Evolutionary conservation across 2,888 invertebrate genomes (phyloP).

Genomic region (Synanthedon andrenaeformis): DNA sequence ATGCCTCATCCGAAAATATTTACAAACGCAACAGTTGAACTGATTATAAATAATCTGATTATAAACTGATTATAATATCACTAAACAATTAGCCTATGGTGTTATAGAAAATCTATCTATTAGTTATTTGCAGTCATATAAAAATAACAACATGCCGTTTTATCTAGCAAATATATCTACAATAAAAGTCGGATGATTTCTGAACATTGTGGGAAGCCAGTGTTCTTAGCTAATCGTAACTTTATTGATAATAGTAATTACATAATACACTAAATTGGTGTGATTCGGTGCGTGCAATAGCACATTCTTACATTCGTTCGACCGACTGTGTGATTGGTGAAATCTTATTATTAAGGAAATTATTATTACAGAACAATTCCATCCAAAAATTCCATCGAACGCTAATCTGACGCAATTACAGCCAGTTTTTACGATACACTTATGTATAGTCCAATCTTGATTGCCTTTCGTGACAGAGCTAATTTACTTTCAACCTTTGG

Average conservation of each 20-base stretch:
- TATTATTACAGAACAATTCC: slow-evolving; percentile 48
- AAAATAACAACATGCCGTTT: slow-evolving; percentile 66
- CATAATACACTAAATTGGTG: slow-evolving; percentile 52
- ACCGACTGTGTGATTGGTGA: slow-evolving; percentile 30
- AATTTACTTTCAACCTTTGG: slow-evolving; percentile 52
- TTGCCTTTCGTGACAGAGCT: neutral
- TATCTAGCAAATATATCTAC: slow-evolving; percentile 60
- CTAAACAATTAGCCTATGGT: slow-evolving; percentile 44
- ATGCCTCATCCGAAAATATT: slow-evolving; percentile 12
- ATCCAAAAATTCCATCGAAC: slow-evolving; percentile 53
- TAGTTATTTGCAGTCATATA: slow-evolving; percentile 64
- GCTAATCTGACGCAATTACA: slow-evolving; percentile 11
- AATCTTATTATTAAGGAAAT: slow-evolving; percentile 39
- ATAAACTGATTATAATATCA: too few species aligned
- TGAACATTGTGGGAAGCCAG: slow-evolving; percentile 53
- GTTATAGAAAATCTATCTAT: slow-evolving; percentile 65
- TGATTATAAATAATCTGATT: slow-evolving; percentile 16
- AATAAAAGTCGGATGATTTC: slow-evolving; percentile 51
- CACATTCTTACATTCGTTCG: slow-evolving; percentile 57
- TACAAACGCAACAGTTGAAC: slow-evolving; percentile 9
- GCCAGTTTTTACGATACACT: slow-evolving; percentile 8
- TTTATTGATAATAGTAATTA: slow-evolving; percentile 34
- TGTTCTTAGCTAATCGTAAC: slow-evolving; percentile 43
- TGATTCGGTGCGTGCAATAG: slow-evolving; percentile 67
- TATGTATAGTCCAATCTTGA: too few species aligned